A percentile compares a stretch with the other conserved stretches of the same genome.
Evolutionary conservation across 2,113 vertebrate genomes (phyloP).

Genomic region (Callipepla californica): DNA sequence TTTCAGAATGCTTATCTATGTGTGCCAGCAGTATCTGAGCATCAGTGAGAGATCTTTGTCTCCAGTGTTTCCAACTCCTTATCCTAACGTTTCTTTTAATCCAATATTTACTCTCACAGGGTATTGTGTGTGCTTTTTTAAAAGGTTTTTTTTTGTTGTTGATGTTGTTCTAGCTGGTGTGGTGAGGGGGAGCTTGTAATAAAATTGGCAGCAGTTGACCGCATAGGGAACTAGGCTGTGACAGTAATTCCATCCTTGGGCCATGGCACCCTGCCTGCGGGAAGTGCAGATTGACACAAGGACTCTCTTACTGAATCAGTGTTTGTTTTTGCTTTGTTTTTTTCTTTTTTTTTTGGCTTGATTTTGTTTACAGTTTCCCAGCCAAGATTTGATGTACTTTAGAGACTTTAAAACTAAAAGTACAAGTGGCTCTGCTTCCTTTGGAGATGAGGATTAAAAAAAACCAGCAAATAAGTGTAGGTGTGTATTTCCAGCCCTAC

Average conservation of each 20-base stretch:
- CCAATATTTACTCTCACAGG: neutral
- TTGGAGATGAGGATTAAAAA: neutral
- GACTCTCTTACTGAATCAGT: constrained; percentile 48
- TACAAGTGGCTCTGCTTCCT: neutral
- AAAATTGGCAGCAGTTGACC: constrained; percentile 6
- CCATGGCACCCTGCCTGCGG: constrained; percentile 37
- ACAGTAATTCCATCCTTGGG: constrained; percentile 17
- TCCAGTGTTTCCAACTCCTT: neutral
- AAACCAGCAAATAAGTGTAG: neutral
- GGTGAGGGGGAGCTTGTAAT: neutral
- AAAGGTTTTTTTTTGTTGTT: neutral
- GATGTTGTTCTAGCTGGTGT: neutral
- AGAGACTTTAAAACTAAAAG: constrained; percentile 48
- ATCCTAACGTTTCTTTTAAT: neutral
- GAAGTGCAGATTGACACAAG: constrained; percentile 33
- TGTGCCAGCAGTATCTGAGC: constrained; percentile 19
- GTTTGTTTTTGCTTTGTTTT: constrained; percentile 61
- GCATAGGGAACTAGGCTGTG: constrained; percentile 20
- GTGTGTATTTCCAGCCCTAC: neutral
- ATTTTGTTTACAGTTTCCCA: constrained; percentile 61
- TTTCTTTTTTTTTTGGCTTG: constrained; percentile 55
- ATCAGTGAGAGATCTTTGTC: neutral
- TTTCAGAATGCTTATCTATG: constrained; percentile 14
- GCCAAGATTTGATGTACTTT: constrained; percentile 60
- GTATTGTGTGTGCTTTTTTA: accelerated